These are phyloP conservation scores for Catocala nupta DNA, from an alignment of 2,888 invertebrate genomes.

Conservation along the genomic window DNA sequence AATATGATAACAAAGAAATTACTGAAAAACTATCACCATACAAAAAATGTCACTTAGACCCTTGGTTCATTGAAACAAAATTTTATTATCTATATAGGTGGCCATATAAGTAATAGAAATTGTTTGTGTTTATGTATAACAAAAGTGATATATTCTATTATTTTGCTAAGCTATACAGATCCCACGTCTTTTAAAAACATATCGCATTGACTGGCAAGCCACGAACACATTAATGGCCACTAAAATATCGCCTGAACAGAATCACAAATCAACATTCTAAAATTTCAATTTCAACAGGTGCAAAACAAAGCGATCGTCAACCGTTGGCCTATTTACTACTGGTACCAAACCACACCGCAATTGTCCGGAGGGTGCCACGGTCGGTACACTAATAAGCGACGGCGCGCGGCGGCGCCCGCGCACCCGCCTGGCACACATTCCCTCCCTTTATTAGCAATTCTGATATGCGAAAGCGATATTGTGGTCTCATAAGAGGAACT, in stretches of 20 bases:
- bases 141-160: no score
- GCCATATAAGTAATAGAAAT: no score
- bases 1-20: no score
- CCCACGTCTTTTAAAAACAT: no score
- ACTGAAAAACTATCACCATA: no score
- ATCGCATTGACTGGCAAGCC: no score
- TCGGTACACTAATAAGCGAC: constrained; percentile 61
- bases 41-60: no score
- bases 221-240: background rate
- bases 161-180: no score
- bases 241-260: background rate
- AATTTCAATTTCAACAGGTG: constrained; percentile 26
- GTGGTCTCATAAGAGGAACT: constrained; percentile 78
- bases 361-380: constrained; percentile 69
- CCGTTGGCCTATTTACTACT: constrained; percentile 42
- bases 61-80: no score
- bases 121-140: no score
- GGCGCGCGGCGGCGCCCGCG: constrained; percentile 61
- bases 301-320: constrained; percentile 46
- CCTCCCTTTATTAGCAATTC: constrained; percentile 83
- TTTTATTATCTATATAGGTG: no score
- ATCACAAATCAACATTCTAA: constrained; percentile 3
- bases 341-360: constrained; percentile 50
- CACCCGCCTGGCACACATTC: constrained; percentile 75
- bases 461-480: constrained; percentile 83